Conservation (phyloP, 2,113 vertebrate genomes). For the Callospermophilus lateralis region DNA sequence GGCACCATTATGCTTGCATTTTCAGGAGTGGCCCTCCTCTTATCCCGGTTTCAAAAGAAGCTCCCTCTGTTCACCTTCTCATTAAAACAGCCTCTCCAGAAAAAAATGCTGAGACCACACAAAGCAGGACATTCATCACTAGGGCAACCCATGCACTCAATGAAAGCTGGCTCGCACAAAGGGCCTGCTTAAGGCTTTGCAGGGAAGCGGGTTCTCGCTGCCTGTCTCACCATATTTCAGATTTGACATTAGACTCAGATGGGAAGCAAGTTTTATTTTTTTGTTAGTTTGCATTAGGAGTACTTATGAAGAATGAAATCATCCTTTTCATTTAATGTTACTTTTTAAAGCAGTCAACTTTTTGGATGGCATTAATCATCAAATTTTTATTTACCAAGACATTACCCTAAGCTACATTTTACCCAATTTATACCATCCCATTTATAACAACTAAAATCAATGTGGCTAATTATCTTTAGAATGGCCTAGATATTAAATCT, state of each 20-base stretch:
- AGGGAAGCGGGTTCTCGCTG: conserved; percentile 57
- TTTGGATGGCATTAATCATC: conserved; percentile 18
- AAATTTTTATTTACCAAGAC: conserved; percentile 47
- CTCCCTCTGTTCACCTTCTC: conserved; percentile 81
- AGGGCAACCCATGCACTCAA: conserved; percentile 57
- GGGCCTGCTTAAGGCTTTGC: background rate
- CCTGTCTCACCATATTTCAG: conserved; percentile 59
- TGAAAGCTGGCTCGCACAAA: conserved; percentile 59
- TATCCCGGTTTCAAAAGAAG: conserved; percentile 80
- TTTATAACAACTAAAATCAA: conserved; percentile 13
- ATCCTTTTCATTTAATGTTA: conserved; percentile 52
- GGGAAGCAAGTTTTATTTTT: conserved; percentile 55
- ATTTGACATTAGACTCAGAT: conserved; percentile 51
- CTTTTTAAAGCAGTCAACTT: conserved; percentile 47
- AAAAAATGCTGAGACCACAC: conserved; percentile 80
- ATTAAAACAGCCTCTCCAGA: conserved; percentile 82
- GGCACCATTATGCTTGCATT: conserved; percentile 70
- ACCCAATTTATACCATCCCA: background rate
- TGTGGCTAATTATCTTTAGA: background rate
- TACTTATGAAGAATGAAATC: conserved; percentile 58
- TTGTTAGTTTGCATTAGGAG: conserved; percentile 13
- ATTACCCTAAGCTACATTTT: background rate
- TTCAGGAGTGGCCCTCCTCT: conserved; percentile 80
- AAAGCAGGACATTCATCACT: conserved; percentile 80
- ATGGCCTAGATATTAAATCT: conserved; percentile 1